Base-by-base conservation (phyloP, 2,888 invertebrate genomes). In the Pyrrhia umbra region DNA sequence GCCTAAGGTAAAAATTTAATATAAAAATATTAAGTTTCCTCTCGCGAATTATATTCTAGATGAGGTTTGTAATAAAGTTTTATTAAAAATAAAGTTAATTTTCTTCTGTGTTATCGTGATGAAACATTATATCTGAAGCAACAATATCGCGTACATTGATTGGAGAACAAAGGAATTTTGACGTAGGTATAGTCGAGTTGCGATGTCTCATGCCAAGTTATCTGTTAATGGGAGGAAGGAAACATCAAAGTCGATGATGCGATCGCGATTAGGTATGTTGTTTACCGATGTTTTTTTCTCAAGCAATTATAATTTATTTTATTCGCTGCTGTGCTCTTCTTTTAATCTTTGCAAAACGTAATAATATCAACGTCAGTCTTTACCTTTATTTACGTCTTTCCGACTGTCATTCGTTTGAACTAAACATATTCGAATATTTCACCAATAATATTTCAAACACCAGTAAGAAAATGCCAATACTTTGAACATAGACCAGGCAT, bases 11-110 rank as follows among this genome's bases (percentile, higher is more conserved):
- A 59, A 69, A 64, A 15, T 45, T 71, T 77, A 68, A 75, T 79
- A 77, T 64, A 60, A 64, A 63, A 64, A 45, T 74, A 69, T 72
- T 65, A 72, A 70, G 55, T 62, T 71, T 67, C 49, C 47, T 66
- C 47, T 39, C 47, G 27, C 47, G 68, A 75, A 75, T 81, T 75
- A 80, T 49, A 37, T 40, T 40, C 30, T 46, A 57, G 61, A 64
- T 74, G 56, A 80, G 65, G 30, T 67, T 79, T 84, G 84, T 84
- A 83, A 83, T 85, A 83, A 82, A 77, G 69, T 74, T 76, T 79
- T 80, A 81, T 85, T 78, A 83, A 81, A 81, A 55, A 30, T 49
- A 46, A 21, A 59, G 27, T 39, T 54, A 27, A 57, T 43, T 34
- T 39, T 34, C 71, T 72, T 63, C 46, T 61, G 30, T 16, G 43